Percentiles rank a stretch among this genome's conserved stretches.
phyloP scores from a whole-genome alignment of 2,113 vertebrate species.

The Chaetops frenatus region DNA sequence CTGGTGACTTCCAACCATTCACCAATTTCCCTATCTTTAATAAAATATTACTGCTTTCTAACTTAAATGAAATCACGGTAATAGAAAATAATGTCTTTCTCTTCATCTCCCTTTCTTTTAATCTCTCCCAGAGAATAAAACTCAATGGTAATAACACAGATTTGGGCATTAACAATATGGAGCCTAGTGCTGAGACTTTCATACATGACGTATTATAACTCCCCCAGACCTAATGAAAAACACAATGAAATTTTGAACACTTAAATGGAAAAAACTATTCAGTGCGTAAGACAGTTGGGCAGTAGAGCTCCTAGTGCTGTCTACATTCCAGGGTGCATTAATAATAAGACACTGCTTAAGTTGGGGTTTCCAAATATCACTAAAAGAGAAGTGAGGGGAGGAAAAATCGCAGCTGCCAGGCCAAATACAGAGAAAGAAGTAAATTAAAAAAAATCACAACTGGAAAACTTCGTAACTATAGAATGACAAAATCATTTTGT shows the following conservation, averaged over 20 bases:
- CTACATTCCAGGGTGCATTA: constrained; percentile 42
- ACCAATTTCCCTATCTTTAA: not conserved
- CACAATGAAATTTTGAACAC: constrained; percentile 36
- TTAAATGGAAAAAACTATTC: constrained; percentile 6
- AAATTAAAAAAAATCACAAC: constrained; percentile 54
- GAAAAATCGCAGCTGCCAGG: not conserved
- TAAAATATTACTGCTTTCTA: constrained; percentile 24
- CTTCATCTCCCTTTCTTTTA: not conserved
- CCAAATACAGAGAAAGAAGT: not conserved
- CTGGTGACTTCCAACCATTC: not conserved
- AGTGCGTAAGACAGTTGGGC: not conserved
- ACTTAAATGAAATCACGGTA: not conserved
- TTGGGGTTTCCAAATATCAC: constrained; percentile 13
- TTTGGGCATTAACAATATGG: not conserved
- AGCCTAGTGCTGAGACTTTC: not conserved
- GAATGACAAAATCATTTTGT: not conserved
- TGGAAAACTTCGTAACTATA: not conserved
- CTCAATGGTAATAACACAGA: not conserved
- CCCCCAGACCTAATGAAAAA: constrained; percentile 44
- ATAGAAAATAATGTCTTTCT: constrained; percentile 4
- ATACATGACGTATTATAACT: constrained; percentile 11
- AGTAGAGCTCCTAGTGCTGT: not conserved
- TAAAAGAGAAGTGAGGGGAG: not conserved
- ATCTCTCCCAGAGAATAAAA: constrained; percentile 4
- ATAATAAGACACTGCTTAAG: not conserved